These are phyloP conservation scores for Oligia strigilis DNA, from an alignment of 2,888 invertebrate genomes.

Conservation along the genomic window DNA sequence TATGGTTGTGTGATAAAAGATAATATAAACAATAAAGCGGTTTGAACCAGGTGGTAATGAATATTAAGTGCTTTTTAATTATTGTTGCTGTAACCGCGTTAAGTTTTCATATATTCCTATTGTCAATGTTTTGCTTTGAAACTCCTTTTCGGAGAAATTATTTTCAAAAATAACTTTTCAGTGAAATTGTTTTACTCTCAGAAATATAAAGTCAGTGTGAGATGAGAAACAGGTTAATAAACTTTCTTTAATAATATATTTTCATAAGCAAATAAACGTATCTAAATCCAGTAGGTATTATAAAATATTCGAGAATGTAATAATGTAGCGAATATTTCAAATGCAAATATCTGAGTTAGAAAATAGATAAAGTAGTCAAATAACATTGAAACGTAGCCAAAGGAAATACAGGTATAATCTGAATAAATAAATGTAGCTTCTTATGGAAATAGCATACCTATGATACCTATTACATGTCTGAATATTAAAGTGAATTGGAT, in stretches of 20 bases:
- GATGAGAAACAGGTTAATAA: not conserved
- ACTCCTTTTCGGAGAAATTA: not conserved
- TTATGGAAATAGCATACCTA: conserved; percentile 48
- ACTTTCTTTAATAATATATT: conserved; percentile 2
- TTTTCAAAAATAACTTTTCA: not conserved
- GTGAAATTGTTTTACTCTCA: not conserved
- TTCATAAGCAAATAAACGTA: not conserved
- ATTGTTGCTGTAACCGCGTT: conserved; percentile 50
- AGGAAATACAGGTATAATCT: conserved; percentile 28
- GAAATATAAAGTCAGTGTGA: not conserved
- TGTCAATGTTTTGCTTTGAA: not conserved
- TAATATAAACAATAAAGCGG: conserved; percentile 46
- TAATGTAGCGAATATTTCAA: not conserved
- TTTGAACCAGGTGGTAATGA: conserved; percentile 54
- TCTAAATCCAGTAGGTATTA: not conserved
- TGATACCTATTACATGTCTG: conserved; percentile 59
- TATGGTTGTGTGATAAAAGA: conserved; percentile 37
- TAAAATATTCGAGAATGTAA: conserved; percentile 1
- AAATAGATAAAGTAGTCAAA: conserved; percentile 14
- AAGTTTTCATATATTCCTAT: conserved; percentile 28
- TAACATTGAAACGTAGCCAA: conserved; percentile 5
- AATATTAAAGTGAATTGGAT: conserved; percentile 70
- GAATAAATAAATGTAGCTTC: conserved; percentile 31
- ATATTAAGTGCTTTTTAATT: conserved; percentile 65
- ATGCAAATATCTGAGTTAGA: conserved; percentile 8